Evolutionary conservation across 2,797 vertebrate genomes (phyloP).

Genomic region (Gymnodraco acuticeps): DNA sequence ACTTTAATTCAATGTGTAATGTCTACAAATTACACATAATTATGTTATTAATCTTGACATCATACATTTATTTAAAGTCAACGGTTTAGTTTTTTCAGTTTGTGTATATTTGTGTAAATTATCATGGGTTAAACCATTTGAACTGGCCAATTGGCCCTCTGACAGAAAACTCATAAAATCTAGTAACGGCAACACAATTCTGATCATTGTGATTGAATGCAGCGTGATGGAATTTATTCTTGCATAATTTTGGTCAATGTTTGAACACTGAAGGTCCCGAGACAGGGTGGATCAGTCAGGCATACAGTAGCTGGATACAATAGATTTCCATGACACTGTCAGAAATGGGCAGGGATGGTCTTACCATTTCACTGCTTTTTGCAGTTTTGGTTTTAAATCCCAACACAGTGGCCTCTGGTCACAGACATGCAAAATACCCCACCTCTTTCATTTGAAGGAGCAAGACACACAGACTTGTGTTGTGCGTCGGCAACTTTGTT

Average conservation of each 20-base stretch:
- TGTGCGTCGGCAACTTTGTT: too few species aligned
- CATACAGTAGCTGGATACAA: background rate
- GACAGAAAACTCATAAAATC: background rate
- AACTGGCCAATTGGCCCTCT: background rate
- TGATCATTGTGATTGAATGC: background rate
- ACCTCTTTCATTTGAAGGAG: too few species aligned
- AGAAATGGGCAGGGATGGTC: background rate
- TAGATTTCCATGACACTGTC: accelerated
- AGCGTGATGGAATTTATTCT: background rate
- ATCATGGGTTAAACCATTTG: background rate
- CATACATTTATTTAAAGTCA: background rate
- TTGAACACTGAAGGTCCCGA: background rate
- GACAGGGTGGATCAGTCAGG: background rate
- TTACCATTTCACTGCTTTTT: background rate
- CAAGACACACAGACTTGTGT: too few species aligned
- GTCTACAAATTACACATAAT: too few species aligned
- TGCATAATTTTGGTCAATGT: background rate
- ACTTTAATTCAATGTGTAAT: background rate
- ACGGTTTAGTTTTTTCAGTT: background rate
- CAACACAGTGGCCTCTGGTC: background rate
- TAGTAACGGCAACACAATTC: background rate
- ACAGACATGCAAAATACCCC: too few species aligned
- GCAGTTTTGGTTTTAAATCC: background rate
- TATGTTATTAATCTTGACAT: too few species aligned
- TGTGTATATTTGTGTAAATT: background rate